A percentile compares a stretch with the other conserved stretches of the same genome.
phyloP scores from a whole-genome alignment of 2,797 vertebrate genomes.

The Melanogrammus aeglefinus region DNA sequence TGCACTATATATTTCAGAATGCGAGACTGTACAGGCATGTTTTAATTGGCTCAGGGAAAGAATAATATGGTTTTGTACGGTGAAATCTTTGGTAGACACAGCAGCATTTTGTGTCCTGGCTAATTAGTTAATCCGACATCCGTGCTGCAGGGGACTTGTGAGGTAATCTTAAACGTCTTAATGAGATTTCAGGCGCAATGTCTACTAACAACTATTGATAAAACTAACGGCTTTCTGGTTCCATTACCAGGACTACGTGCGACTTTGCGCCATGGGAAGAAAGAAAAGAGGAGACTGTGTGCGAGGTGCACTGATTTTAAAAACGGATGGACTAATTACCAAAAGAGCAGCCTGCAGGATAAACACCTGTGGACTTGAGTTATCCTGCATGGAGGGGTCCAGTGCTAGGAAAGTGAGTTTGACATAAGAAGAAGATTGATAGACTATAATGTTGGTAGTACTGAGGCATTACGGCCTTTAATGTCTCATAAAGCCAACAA shows the following conservation, averaged over 20 bases:
- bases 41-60: neutral
- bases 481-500: neutral
- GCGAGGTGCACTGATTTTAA: slow-evolving; percentile 41
- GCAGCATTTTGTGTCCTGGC: slow-evolving; percentile 63
- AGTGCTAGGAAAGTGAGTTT: slow-evolving; percentile 66
- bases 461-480: neutral
- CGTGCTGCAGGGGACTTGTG: slow-evolving; percentile 52
- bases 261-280: slow-evolving; percentile 27
- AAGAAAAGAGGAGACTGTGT: slow-evolving; percentile 42
- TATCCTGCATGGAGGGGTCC: slow-evolving; percentile 62
- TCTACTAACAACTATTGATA: slow-evolving; percentile 60
- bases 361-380: slow-evolving; percentile 37
- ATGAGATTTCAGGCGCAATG: slow-evolving; percentile 61
- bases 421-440: neutral
- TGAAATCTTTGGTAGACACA: slow-evolving; percentile 51
- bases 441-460: neutral
- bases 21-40: neutral
- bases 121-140: slow-evolving; percentile 74
- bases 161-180: slow-evolving; percentile 72
- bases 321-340: slow-evolving; percentile 54
- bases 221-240: slow-evolving; percentile 31
- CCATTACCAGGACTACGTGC: slow-evolving; percentile 48
- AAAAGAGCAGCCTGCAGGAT: slow-evolving; percentile 17
- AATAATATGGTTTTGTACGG: neutral
- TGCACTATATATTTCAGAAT: neutral